Percentiles rank a stretch among this genome's conserved stretches.
phyloP scores from a whole-genome alignment of 2,113 vertebrate genomes.

The Hypocryptadius cinnamomeus region DNA sequence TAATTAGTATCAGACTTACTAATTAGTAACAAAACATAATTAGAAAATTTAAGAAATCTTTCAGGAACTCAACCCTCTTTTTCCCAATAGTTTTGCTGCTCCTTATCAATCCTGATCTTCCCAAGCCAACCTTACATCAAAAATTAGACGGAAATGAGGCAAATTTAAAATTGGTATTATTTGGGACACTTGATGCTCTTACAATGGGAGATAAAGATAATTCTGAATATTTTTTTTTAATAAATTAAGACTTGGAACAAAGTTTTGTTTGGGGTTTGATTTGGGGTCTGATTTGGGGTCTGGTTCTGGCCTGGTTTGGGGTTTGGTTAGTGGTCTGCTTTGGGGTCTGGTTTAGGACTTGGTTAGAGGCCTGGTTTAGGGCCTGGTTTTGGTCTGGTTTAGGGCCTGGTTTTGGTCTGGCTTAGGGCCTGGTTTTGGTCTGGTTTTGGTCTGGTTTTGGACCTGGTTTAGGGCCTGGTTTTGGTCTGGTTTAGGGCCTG shows the following conservation, averaged over 20 bases:
- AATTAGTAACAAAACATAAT: not conserved
- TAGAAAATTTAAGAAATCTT: not conserved
- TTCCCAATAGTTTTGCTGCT: not conserved
- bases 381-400: not conserved
- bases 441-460: not conserved
- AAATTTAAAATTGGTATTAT: rapidly evolving
- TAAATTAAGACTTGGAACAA: not conserved
- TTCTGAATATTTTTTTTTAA: not conserved
- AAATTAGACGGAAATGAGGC: not conserved
- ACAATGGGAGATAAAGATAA: not conserved
- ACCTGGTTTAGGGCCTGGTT: not conserved
- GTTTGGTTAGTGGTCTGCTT: too few relatives aligned
- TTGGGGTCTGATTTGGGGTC: rapidly evolving
- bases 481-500: too few relatives aligned
- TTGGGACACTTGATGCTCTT: not conserved
- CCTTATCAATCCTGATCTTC: not conserved
- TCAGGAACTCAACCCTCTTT: not conserved
- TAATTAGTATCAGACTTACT: too few relatives aligned
- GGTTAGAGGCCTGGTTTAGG: not conserved
- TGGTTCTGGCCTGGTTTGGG: too few relatives aligned
- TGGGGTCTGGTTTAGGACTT: too few relatives aligned
- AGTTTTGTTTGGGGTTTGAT: not conserved
- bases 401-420: rapidly evolving
- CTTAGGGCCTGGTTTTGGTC: not conserved
- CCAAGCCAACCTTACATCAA: not conserved